These are phyloP conservation scores for Oscheius sp. DNA, from an alignment of 2,888 invertebrate genomes.

Conservation along the genomic window DNA sequence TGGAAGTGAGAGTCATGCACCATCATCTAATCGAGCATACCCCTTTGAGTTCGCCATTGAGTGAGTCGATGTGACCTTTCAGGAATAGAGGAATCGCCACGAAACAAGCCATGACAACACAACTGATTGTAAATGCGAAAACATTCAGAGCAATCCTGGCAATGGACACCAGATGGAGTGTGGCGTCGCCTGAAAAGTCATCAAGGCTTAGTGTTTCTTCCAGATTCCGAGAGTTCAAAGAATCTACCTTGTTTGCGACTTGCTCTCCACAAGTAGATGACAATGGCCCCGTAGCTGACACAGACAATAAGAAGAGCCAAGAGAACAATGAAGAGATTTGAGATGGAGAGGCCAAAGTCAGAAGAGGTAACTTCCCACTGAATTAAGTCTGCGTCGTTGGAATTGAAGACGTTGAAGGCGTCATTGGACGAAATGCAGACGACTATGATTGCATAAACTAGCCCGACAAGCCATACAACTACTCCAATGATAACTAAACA, in stretches of 20 bases:
- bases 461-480: slow-evolving; percentile 48
- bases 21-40: not conserved
- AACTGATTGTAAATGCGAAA: slow-evolving; percentile 48
- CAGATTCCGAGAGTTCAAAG: not conserved
- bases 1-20: not conserved
- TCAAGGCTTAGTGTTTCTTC: too few relatives aligned
- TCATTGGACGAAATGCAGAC: slow-evolving; percentile 54
- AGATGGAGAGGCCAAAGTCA: slow-evolving; percentile 52
- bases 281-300: slow-evolving; percentile 46
- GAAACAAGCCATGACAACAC: slow-evolving; percentile 55
- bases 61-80: slow-evolving; percentile 47
- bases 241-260: slow-evolving; percentile 40
- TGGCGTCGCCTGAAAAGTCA: slow-evolving; percentile 41
- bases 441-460: slow-evolving; percentile 49
- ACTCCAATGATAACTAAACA: slow-evolving; percentile 47
- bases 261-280: slow-evolving; percentile 47
- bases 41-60: slow-evolving; percentile 35
- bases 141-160: slow-evolving; percentile 50
- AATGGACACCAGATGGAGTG: slow-evolving; percentile 45
- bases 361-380: slow-evolving; percentile 40
- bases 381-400: slow-evolving; percentile 45
- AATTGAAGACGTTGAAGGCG: slow-evolving; percentile 53
- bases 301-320: slow-evolving; percentile 50
- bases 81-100: slow-evolving; percentile 52
- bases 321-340: slow-evolving; percentile 50